A percentile compares a stretch with the other conserved stretches of the same genome.
Conservation (phyloP, 2,113 vertebrate species). For the Morone chrysops region DNA sequence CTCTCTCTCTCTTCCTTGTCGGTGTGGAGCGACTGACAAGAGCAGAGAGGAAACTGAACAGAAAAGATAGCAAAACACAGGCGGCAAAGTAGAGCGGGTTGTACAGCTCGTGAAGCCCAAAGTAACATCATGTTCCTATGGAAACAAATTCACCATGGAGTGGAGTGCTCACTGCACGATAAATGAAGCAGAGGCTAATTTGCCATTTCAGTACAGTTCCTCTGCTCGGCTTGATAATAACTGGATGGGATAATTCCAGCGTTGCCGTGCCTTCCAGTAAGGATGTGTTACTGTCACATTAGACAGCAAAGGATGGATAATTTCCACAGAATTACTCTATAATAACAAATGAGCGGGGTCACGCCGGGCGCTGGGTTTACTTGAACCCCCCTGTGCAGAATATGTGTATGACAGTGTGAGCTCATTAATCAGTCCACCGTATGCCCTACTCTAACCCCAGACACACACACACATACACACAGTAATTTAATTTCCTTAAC, state of each 20-base stretch:
- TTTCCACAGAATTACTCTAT: slow-evolving; percentile 57
- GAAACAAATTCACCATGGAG: slow-evolving; percentile 73
- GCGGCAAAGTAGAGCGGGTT: slow-evolving; percentile 29
- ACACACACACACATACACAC: slow-evolving; percentile 18
- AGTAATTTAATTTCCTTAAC: background rate
- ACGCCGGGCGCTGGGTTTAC: slow-evolving; percentile 31
- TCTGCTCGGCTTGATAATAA: slow-evolving; percentile 73
- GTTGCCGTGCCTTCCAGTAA: slow-evolving; percentile 52
- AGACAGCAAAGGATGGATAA: slow-evolving; percentile 36
- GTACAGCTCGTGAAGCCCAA: slow-evolving; percentile 53
- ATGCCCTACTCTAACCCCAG: slow-evolving; percentile 31
- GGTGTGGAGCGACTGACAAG: slow-evolving; percentile 36
- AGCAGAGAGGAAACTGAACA: slow-evolving; percentile 49
- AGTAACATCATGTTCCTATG: slow-evolving; percentile 80
- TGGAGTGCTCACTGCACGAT: slow-evolving; percentile 69
- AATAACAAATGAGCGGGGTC: slow-evolving; percentile 57
- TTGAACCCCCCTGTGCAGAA: slow-evolving; percentile 45
- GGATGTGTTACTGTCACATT: slow-evolving; percentile 57
- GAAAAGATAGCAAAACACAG: slow-evolving; percentile 57
- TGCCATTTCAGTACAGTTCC: slow-evolving; percentile 74
- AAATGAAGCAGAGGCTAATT: slow-evolving; percentile 79
- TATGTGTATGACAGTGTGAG: slow-evolving; percentile 50
- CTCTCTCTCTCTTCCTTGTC: slow-evolving; percentile 22
- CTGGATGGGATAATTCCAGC: slow-evolving; percentile 66
- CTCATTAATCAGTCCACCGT: slow-evolving; percentile 61